Evolutionary conservation across 2,888 invertebrate genomes (phyloP), one percentile per base, ranked within the genome.

Genomic region (Fabriciana adippe): DNA sequence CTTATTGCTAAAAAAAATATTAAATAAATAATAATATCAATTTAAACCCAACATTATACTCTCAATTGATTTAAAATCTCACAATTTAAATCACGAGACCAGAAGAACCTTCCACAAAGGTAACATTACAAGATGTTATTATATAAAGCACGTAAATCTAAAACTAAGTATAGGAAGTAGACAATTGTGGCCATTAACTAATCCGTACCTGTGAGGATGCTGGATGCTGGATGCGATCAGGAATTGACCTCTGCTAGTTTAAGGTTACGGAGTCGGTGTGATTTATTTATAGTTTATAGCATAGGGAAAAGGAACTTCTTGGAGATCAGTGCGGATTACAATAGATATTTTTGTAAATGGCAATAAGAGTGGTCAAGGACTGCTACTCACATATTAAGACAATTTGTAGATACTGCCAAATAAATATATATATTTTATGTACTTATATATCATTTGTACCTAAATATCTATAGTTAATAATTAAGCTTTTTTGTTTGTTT

Each of bases 141-240:
- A 65, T 57, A 47, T 55, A 31, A 54, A 55, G 47, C 31, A 65
- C 65, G 65, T 65, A 50, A 53, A 59, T 50, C 59, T 60, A 65
- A 70, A 67, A 68, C 64, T 66, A 62, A 69, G 70, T 61, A 72
- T 66, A 21, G 75, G 75, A 75, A 74, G 72, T 55, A 35, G 14
- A 63, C 75, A 74, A 75, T 75, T 73, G 69, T 21, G 51, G 54
- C 69, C 69, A 75, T 74, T 71, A 71, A 67, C 65, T 62, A 68
- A 68, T 66, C 64, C 65, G 56, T 41, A 62, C 57, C 55, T 56
- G 55, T 60, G 63, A 41, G 31, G 55, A 57, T 68, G 60, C 18
- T 60, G 48, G 47, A 50, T 47, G 41, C 55, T 54, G 57, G 56
- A 53, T 21, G 56, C n/a, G 8, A 60, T 54, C 66, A 70, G 64